Base-by-base conservation (phyloP, 2,113 vertebrate species). In the Tragelaphus imberbis region DNA sequence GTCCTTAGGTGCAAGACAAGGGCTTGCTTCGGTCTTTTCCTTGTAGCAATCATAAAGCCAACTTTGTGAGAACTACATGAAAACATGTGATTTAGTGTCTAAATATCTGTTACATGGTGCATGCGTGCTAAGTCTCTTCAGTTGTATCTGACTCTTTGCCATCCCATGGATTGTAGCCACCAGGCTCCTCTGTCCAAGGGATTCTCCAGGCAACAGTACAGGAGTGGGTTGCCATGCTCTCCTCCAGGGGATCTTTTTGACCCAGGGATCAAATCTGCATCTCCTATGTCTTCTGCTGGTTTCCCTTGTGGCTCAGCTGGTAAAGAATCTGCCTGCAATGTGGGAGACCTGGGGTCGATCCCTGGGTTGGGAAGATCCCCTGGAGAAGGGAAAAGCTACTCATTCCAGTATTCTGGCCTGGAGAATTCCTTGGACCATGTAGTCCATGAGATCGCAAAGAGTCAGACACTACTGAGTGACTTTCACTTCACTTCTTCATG, bases 401-500 rank as follows among this genome's bases (percentile, higher is more conserved):
- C 19, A 40, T 5, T 71, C 68, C 10, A 71, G 68, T 12, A 71
- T 71, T 6, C 68, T 71, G 68, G 19, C n/a, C n/a, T 71, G n/a
- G 19, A 71, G 68, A 40, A 71, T 40, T 23, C 10, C 68, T 12
- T 71, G n/a, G n/a, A 71, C 68, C 0, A 0, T 71, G 6, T 12
- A 23, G 65, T 36, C n/a, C n/a, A 23, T 40, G n/a, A 71, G n/a
- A 36, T 71, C 19, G 0, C n/a, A 23, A 19, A 36, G 19, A 71
- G n/a, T 36, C 65, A 68, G 2, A 40, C n/a, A 40, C 10, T 9
- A 36, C 65, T 71, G 5, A 71, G n/a, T 1, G 0, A 40, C 9
- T 40, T 23, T 13, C 19, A 40, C n/a, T 40, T 71, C n/a, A 71
- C 68, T 71, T 71, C 68, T 71, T 71, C 68, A 40, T 40, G n/a